Conservation (phyloP, 2,797 vertebrate genomes). For the Monodelphis domestica region DNA sequence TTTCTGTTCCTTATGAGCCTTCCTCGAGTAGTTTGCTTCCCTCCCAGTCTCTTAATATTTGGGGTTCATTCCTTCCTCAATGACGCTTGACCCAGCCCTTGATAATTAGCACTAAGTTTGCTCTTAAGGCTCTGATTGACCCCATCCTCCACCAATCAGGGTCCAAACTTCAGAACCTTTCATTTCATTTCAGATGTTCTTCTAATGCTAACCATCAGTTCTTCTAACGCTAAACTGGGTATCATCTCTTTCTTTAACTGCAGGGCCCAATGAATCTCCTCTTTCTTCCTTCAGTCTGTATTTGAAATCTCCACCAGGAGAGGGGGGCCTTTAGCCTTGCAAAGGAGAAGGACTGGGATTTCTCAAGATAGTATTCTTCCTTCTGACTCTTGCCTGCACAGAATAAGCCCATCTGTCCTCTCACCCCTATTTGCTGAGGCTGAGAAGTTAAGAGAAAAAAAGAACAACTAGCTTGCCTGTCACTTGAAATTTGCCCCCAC, state of each 20-base stretch:
- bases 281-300: constrained; percentile 46
- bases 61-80: neutral
- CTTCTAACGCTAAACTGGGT: neutral
- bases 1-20: neutral
- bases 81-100: neutral
- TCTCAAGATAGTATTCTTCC: constrained; percentile 35
- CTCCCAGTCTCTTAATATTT: constrained; percentile 44
- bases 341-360: constrained; percentile 51
- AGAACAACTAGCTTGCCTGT: constrained; percentile 49
- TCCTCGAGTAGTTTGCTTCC: constrained; percentile 31
- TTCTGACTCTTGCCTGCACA: constrained; percentile 47
- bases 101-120: constrained; percentile 23
- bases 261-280: constrained; percentile 39
- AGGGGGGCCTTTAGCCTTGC: constrained; percentile 84
- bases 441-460: constrained; percentile 61
- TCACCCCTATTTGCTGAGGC: constrained; percentile 18
- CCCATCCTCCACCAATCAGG: constrained; percentile 1
- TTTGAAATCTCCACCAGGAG: constrained; percentile 85
- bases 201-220: no score
- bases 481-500: neutral
- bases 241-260: neutral
- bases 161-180: constrained; percentile 25
- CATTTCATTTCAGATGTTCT: neutral
- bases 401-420: neutral
- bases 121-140: constrained; percentile 28